Conservation (phyloP, 2,797 vertebrate species). For the Hippocampus kuda region DNA sequence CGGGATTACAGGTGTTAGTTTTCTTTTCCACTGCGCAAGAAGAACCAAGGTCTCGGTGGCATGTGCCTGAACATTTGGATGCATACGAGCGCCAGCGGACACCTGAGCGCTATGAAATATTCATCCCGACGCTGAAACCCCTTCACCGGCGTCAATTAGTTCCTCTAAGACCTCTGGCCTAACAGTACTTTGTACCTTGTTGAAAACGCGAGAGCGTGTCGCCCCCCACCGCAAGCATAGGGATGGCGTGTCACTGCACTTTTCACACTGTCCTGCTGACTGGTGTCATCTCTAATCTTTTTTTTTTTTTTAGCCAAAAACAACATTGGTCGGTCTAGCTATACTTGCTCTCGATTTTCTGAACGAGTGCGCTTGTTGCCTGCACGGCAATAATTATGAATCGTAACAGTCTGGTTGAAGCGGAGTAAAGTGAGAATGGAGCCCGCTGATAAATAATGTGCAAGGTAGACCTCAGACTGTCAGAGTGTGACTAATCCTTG, state of each 20-base stretch:
- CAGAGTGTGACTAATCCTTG: slow-evolving; percentile 62
- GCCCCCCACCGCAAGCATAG: slow-evolving; percentile 14
- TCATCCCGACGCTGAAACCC: slow-evolving; percentile 56
- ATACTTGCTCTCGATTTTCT: slow-evolving; percentile 57
- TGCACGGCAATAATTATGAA: slow-evolving; percentile 41
- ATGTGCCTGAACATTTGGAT: slow-evolving; percentile 30
- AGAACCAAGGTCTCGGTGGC: slow-evolving; percentile 37
- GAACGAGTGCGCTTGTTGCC: slow-evolving; percentile 48
- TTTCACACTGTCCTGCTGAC: slow-evolving; percentile 22
- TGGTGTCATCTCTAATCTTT: slow-evolving; percentile 3
- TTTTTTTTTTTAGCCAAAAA: not conserved
- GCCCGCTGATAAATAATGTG: slow-evolving; percentile 63
- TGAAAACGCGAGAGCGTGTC: slow-evolving; percentile 45
- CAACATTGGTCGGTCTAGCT: slow-evolving; percentile 7
- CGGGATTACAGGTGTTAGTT: slow-evolving; percentile 64
- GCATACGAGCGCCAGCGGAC: slow-evolving; percentile 43
- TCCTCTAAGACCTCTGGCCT: slow-evolving; percentile 58
- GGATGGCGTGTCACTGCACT: slow-evolving; percentile 17
- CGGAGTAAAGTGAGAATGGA: slow-evolving; percentile 26
- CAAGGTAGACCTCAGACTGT: slow-evolving; percentile 41
- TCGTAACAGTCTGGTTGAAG: slow-evolving; percentile 31
- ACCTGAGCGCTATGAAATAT: slow-evolving; percentile 68
- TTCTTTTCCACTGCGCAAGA: slow-evolving; percentile 71
- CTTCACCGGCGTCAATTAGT: slow-evolving; percentile 56
- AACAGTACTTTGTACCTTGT: slow-evolving; percentile 55